Base-by-base conservation (phyloP, 1,140 invertebrate genomes). In the Palaemon carinicauda region DNA sequence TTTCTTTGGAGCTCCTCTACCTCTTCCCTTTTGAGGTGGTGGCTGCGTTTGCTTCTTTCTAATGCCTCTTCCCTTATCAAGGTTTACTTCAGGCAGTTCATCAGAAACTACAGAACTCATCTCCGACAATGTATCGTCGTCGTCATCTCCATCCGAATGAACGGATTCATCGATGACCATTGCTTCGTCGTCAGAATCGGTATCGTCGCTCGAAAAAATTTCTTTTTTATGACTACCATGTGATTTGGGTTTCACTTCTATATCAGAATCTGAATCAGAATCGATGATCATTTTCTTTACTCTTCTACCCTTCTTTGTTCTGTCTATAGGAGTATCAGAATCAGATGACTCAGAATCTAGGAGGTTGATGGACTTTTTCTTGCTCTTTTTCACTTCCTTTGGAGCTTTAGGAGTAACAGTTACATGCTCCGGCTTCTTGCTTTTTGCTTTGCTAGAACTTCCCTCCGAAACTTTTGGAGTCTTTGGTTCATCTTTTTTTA, bases 91-190 rank as follows among this genome's bases (percentile, higher is more conserved):
- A 73, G 50, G 12, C 14, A 51, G 78, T 33, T 86, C 84, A 71
- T 86, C 84, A 5, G 84, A 80, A 31, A 80, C 51, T 10, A 69
- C 41, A 52, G 84, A 86, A 33, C 78, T 80, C 41, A 79, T 69
- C 50, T 86, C 84, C 54, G 84, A 86, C 24, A 71, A 41, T 41
- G 41, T 60, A 54, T 86, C 84, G 24, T 56, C 80, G 33, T 82
- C 80, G 14, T 74, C 69, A 27, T 19, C n/a, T n/a, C n/a, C 31
- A 41, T 86, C 84, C 27, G 84, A 86, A 51, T 71, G 27, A 54
- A 80, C 41, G 56, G 75, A 80, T 53, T 86, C 84, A 73, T 86
- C 84, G 19, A 86, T 86, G 31, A 86, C 84, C 84, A 86, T 86
- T 31, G 21, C 75, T 50, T 78, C 54, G 65, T 77, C 52, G 50